Evolutionary conservation across 1,140 invertebrate species (phyloP).

Genomic region (Caenorhabditis latens): DNA sequence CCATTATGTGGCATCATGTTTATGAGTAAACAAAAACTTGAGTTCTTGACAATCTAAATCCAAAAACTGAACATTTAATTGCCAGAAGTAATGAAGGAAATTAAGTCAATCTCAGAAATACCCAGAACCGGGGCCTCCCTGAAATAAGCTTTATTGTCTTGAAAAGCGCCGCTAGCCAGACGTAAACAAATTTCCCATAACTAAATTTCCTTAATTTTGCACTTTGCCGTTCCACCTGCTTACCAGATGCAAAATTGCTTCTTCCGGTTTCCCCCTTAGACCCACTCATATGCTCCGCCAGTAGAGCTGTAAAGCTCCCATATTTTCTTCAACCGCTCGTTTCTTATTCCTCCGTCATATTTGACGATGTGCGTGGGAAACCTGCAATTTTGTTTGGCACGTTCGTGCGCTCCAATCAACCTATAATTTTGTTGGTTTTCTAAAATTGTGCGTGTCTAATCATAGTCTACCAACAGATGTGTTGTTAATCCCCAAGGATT

Average conservation of each 20-base stretch:
- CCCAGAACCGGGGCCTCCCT: no score
- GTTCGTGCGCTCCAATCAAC: not conserved
- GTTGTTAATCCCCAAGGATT: not conserved
- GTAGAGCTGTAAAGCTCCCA: not conserved
- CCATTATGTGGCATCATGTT: no score
- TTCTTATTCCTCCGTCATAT: not conserved
- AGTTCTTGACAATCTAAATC: no score
- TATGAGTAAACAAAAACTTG: no score
- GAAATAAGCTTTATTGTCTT: no score
- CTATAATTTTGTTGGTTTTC: conserved; percentile 20
- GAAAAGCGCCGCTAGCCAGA: not conserved
- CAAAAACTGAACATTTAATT: no score
- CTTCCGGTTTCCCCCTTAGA: not conserved
- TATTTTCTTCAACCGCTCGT: no score
- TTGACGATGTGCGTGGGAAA: conserved; percentile 2
- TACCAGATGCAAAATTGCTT: not conserved
- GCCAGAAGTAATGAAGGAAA: no score
- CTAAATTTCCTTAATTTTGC: not conserved
- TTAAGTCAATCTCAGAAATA: no score
- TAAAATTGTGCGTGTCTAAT: conserved; percentile 32
- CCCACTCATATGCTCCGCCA: not conserved
- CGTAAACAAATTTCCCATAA: not conserved
- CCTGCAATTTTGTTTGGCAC: not conserved
- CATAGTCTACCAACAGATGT: conserved; percentile 14
- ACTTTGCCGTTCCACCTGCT: not conserved